These are phyloP conservation scores for Andrena minutula DNA, from an alignment of 2,888 invertebrate genomes.

Conservation along the genomic window DNA sequence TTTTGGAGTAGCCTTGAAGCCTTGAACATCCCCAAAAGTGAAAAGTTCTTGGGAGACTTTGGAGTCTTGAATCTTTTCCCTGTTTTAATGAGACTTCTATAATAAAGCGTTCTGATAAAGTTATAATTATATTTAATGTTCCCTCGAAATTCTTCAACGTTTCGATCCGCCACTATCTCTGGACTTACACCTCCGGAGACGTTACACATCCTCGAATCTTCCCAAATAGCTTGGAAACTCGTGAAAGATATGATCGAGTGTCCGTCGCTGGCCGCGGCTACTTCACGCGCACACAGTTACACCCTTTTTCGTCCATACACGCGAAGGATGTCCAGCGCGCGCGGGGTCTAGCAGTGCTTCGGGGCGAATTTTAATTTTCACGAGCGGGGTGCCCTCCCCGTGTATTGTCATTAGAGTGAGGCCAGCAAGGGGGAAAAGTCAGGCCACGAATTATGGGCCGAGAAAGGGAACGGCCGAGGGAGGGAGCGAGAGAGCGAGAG, in stretches of 20 bases:
- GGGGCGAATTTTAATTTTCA: slow-evolving; percentile 79
- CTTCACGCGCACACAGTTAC: slow-evolving; percentile 14
- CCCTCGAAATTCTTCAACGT: neutral
- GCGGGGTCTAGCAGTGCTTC: slow-evolving; percentile 52
- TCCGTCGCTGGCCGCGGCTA: slow-evolving; percentile 10
- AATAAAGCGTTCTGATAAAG: no score
- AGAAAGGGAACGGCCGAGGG: slow-evolving; percentile 35
- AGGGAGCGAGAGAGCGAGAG: neutral
- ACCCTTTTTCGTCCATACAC: slow-evolving; percentile 21
- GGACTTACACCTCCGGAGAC: neutral
- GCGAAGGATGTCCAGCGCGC: slow-evolving; percentile 25
- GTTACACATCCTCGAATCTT: neutral
- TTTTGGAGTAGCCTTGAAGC: neutral
- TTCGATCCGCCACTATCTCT: neutral
- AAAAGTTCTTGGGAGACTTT: no score
- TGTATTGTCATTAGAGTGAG: slow-evolving; percentile 78
- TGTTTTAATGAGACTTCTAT: no score
- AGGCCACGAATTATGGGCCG: slow-evolving; percentile 70
- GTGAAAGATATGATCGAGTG: slow-evolving; percentile 2
- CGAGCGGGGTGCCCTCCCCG: slow-evolving; percentile 68
- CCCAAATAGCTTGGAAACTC: neutral
- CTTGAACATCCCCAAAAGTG: no score
- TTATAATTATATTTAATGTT: no score
- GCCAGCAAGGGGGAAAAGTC: slow-evolving; percentile 63
- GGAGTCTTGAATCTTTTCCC: no score